phyloP scores from a whole-genome alignment of 1,140 invertebrate species.

The Babylonia areolata region DNA sequence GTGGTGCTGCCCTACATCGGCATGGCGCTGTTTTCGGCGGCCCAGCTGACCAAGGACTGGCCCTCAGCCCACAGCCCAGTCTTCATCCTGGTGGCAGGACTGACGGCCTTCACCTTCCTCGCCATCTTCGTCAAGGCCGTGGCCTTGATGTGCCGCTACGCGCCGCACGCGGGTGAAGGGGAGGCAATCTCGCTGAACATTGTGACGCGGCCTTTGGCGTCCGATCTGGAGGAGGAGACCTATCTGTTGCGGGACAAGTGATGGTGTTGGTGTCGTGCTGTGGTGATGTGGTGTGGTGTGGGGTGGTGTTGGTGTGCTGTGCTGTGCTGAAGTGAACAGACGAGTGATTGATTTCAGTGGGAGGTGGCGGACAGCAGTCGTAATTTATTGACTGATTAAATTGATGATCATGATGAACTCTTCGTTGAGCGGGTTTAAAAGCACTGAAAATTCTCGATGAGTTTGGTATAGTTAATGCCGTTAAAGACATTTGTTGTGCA shows the following conservation, averaged over 20 bases:
- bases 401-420: too few species aligned
- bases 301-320: too few species aligned
- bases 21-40: neutral
- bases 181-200: neutral
- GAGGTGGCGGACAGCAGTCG: too few species aligned
- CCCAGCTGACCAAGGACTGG: neutral
- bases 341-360: too few species aligned
- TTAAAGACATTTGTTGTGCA: too few species aligned
- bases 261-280: neutral
- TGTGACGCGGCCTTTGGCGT: neutral
- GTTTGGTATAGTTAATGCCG: too few species aligned
- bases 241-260: neutral
- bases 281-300: too few species aligned
- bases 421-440: too few species aligned
- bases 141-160: neutral
- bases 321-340: too few species aligned
- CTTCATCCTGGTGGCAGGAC: neutral
- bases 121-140: conserved; percentile 9
- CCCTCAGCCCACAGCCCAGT: neutral
- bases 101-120: conserved; percentile 14
- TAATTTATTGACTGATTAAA: too few species aligned
- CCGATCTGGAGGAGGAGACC: neutral
- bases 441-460: too few species aligned
- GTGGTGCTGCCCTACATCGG: conserved; percentile 8
- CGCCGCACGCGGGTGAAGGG: neutral